phyloP scores from a whole-genome alignment of 35 echinoderm and acorn worm genomes.

The Holothuria glaberrima region DNA sequence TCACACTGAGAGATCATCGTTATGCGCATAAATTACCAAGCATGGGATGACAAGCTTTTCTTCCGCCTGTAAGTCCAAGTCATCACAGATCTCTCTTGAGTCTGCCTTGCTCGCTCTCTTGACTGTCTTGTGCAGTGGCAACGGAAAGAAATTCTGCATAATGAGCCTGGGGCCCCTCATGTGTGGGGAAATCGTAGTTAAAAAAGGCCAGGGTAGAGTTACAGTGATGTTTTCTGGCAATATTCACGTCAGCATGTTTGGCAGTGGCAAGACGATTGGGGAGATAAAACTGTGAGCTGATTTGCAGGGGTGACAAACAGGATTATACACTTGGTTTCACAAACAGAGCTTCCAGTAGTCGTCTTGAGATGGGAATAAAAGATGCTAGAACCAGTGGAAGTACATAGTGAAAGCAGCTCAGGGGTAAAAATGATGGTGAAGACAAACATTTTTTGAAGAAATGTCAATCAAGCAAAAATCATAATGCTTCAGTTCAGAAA shows the following conservation, averaged over 20 bases:
- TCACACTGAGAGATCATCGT: constrained; percentile 17
- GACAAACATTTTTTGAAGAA: too few species aligned
- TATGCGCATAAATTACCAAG: constrained; percentile 53
- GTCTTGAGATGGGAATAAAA: too few species aligned
- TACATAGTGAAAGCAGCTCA: too few species aligned
- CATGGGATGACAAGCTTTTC: background rate
- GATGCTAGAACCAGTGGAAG: too few species aligned
- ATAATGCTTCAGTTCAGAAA: too few species aligned
- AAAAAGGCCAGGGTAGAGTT: constrained; percentile 18
- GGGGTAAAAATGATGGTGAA: too few species aligned
- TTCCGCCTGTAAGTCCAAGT: background rate
- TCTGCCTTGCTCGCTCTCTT: background rate
- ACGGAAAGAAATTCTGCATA: constrained; percentile 46
- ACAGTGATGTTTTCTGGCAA: constrained; percentile 14
- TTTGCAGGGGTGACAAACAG: constrained; percentile 29
- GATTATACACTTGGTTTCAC: background rate
- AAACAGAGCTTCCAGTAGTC: too few species aligned
- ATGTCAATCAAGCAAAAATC: too few species aligned
- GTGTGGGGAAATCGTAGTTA: background rate
- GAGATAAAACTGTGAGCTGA: constrained; percentile 7
- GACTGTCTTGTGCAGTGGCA: background rate
- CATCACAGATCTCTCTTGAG: background rate
- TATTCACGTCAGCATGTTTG: too few species aligned
- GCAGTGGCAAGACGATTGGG: background rate
- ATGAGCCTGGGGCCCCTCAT: constrained; percentile 50